phyloP scores from a whole-genome alignment of 2,797 vertebrate genomes.

The Threskiornis aethiopicus region DNA sequence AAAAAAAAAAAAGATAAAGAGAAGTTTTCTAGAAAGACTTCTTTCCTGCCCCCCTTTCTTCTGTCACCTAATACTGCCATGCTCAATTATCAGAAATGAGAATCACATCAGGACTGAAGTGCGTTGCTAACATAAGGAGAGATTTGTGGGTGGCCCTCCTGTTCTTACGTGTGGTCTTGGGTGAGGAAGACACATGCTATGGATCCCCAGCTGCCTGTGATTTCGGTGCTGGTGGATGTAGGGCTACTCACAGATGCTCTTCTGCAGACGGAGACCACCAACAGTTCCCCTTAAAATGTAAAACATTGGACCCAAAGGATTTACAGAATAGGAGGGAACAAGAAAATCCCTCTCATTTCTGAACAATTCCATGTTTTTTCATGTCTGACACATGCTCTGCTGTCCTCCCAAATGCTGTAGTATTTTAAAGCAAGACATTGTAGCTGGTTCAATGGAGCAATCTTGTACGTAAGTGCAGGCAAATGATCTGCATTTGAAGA shows the following conservation, averaged over 20 bases:
- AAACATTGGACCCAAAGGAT: background rate
- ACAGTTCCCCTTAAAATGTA: background rate
- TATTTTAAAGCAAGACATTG: background rate
- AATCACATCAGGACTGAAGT: background rate
- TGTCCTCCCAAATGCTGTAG: background rate
- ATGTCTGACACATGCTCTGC: background rate
- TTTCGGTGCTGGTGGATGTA: background rate
- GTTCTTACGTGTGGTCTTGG: background rate
- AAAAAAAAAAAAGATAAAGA: background rate
- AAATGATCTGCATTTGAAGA: background rate
- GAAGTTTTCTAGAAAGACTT: background rate
- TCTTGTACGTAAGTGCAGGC: background rate
- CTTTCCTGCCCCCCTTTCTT: background rate
- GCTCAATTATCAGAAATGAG: background rate
- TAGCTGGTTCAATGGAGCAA: background rate
- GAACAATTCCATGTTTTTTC: background rate
- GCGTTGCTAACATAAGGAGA: background rate
- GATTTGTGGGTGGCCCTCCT: background rate
- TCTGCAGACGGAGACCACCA: background rate
- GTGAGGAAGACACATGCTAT: background rate
- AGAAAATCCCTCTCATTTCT: background rate
- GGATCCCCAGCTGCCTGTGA: background rate
- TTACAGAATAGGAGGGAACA: background rate
- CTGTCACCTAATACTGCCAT: background rate
- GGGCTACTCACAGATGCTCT: background rate